phyloP scores from a whole-genome alignment of 2,888 invertebrate genomes.

The Ceriagrion tenellum region DNA sequence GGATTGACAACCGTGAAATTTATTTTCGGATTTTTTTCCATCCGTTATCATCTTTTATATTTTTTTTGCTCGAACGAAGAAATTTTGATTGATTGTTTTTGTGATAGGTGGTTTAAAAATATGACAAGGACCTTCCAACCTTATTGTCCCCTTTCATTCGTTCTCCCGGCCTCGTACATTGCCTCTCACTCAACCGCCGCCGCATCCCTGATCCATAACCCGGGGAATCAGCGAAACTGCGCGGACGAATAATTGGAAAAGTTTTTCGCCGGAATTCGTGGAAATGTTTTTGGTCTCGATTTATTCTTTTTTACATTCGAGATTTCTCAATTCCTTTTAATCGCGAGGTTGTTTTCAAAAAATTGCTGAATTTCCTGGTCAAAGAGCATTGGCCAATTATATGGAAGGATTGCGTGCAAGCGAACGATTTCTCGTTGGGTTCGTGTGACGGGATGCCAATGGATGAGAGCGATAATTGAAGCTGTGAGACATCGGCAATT shows the following conservation, averaged over 20 bases:
- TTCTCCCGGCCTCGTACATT: background rate
- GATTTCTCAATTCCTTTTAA: constrained; percentile 16
- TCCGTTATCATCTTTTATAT: background rate
- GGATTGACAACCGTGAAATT: constrained; percentile 64
- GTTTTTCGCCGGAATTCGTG: background rate
- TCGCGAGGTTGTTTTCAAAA: constrained; percentile 24
- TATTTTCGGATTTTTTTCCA: constrained; percentile 30
- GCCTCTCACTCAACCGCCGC: background rate
- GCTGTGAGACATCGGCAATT: background rate
- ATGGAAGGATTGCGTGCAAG: background rate
- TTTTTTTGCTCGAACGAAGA: constrained; percentile 33
- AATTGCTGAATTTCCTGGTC: constrained; percentile 16
- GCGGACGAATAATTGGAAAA: constrained; percentile 4
- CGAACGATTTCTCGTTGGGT: background rate
- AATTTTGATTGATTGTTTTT: constrained; percentile 64
- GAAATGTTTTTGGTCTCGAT: background rate
- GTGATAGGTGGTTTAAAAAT: constrained; percentile 51
- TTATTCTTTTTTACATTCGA: background rate
- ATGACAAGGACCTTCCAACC: constrained; percentile 40
- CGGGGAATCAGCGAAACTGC: background rate
- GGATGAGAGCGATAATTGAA: background rate
- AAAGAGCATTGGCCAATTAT: background rate
- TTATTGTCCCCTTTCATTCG: background rate
- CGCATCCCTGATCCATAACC: background rate
- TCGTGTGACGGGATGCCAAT: background rate